Base-by-base conservation (phyloP, 1,140 invertebrate species). In the Trichonephila clavipes region DNA sequence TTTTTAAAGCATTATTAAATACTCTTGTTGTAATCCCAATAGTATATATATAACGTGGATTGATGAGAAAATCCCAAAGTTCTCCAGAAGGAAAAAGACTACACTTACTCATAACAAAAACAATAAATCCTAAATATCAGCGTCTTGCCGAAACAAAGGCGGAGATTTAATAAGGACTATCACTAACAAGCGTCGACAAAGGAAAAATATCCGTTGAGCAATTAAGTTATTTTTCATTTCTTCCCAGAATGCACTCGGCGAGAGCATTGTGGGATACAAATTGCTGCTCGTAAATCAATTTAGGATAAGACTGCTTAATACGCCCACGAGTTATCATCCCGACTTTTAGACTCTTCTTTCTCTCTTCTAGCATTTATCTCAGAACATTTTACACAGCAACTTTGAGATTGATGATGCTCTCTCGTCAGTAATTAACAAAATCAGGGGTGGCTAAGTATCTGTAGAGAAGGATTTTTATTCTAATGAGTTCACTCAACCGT, bases 401-500 rank as follows among this genome's bases (percentile, higher is more conserved):
- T 16, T 18, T 19, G 28, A 77, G 72, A 77, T 77, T 40, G 28
- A 77, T 77, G 72, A 40, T 14, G 28, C 14, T 77, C 18, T 28
- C 28, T 77, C 18, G 28, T 34, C 69, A 72, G 34, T 34, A 77
- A 77, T 77, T 77, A 77, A 40, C 28, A 77, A 77, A 77, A 77
- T 77, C 72, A 40, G 72, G 28, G 72, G 6, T 77, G 72, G 24
- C 18, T 10, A 18, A 77, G 34, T 24, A 16, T 16, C 34, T 34
- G 24, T 18, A 34, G 14, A 14, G 24, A 28, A 34, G 72, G 34
- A 16, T 40, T 77, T 18, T 40, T 28, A 7, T 16, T 34, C 72
- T 77, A 77, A 77, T 77, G 72, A 77, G 72, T 77, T 77, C 72
- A 77, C 18, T 77, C 72, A 77, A 77, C 72, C 28, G 72, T 40